These are phyloP conservation scores for Psophia crepitans DNA, from an alignment of 2,113 vertebrate genomes.

Conservation along the genomic window DNA sequence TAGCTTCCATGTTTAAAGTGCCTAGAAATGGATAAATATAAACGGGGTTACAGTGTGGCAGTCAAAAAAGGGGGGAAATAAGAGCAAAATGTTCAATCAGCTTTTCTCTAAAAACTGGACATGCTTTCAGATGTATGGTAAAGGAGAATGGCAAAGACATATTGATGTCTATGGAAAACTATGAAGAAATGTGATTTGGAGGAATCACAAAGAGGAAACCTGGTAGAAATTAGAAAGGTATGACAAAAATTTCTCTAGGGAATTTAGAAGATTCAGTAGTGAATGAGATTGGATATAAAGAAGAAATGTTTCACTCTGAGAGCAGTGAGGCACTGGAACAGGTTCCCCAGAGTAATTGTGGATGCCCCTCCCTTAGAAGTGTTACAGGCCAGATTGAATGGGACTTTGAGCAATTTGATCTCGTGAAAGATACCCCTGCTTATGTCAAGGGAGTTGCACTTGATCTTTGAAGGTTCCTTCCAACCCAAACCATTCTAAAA, in stretches of 20 bases:
- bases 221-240: not conserved
- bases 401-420: not conserved
- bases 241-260: not conserved
- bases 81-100: not conserved
- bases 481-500: not conserved
- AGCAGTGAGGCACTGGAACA: not conserved
- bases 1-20: not conserved
- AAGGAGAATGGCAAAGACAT: not conserved
- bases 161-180: not conserved
- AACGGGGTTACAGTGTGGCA: not conserved
- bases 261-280: not conserved
- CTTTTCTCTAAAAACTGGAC: not conserved
- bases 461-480: not conserved
- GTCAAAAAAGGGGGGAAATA: not conserved
- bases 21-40: not conserved
- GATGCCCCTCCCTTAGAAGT: accelerated
- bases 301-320: not conserved
- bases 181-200: not conserved
- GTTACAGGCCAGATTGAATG: not conserved
- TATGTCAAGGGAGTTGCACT: not conserved
- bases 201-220: not conserved
- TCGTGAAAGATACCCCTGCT: not conserved
- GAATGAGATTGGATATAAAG: not conserved
- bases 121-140: not conserved
- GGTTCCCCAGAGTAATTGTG: not conserved